Evolutionary conservation across 2,797 vertebrate species (phyloP), one percentile per base, ranked within the genome.

Genomic region (Coilia nasus): DNA sequence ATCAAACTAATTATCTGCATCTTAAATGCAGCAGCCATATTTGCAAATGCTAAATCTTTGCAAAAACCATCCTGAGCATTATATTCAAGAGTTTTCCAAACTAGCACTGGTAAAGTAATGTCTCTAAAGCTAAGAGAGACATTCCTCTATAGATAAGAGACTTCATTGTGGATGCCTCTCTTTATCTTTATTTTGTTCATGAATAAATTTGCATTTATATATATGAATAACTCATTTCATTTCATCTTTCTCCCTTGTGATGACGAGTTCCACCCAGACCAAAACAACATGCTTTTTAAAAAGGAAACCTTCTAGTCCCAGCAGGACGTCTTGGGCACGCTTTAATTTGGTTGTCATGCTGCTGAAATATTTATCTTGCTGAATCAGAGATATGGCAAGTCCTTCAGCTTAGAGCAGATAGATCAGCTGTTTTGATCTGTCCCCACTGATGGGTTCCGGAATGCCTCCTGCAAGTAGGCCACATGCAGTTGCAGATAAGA

Each of bases 1-100:
- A 93, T 91, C 90, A 91, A 89, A 86, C 89, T 89, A 91, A 90
- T 93, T 92, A 88, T 90, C 91, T 90, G 90, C 90, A 87, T 86
- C 86, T 47, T 57, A 41, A 41, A 81, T 28, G 81, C 85, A 78
- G 46, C 85, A 88, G 89, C 89, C 88, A 83, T 35, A 75, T 75
- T 75, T 44, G 15, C 67, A 41, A 17, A 75, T 75, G 67, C 67
- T 75, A 15, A 75, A 21, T 41, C 15, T 31, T 75, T 41, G 31
- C 31, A 78, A 44, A 44, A 78, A 25, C 21, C 25, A 25, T 71
- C 19, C 35, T 9, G 35, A 17, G 41, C 19, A 44, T 78, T 78
- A 17, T 19, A 44, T 78, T 44, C 19, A 21, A 19, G 31, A 41
- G 71, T 10, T 41, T 44, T 35, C 71, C 17, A 41, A 78, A 21